These are phyloP conservation scores for Bucco capensis DNA, from an alignment of 2,113 vertebrate species.

Conservation along the genomic window DNA sequence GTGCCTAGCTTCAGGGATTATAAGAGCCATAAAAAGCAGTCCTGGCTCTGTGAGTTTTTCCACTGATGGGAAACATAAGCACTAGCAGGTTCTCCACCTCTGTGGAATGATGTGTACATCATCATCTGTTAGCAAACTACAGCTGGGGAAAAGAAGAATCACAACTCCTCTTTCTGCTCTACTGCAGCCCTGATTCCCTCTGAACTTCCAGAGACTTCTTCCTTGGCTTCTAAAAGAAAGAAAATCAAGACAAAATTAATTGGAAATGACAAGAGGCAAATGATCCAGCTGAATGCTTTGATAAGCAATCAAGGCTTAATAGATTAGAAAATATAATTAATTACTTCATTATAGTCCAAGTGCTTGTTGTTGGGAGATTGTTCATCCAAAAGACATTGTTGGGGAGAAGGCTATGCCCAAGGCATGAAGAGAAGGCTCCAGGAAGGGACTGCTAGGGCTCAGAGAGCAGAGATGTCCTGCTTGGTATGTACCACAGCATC, in stretches of 20 bases:
- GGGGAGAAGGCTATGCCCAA: background rate
- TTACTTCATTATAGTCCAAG: slow-evolving; percentile 72
- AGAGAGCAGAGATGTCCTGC: background rate
- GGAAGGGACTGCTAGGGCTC: background rate
- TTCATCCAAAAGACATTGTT: slow-evolving; percentile 47
- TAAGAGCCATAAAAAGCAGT: background rate
- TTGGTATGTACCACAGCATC: background rate
- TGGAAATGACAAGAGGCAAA: slow-evolving; percentile 75
- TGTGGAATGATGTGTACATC: background rate
- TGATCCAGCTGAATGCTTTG: slow-evolving; percentile 65
- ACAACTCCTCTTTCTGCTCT: background rate
- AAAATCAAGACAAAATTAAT: slow-evolving; percentile 65
- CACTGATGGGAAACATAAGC: background rate
- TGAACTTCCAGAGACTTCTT: slow-evolving; percentile 20
- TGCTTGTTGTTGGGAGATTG: slow-evolving; percentile 43
- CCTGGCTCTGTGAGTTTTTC: background rate
- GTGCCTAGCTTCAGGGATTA: background rate
- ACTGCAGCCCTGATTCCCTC: background rate
- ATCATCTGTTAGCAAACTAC: background rate
- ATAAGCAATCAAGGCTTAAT: slow-evolving; percentile 69
- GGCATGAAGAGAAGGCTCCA: background rate
- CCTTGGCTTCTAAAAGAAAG: background rate
- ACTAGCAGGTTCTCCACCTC: background rate
- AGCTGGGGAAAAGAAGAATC: background rate
- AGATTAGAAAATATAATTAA: slow-evolving; percentile 77